Conservation (phyloP, 1,140 invertebrate species). For the Trinorchestia longiramus region DNA sequence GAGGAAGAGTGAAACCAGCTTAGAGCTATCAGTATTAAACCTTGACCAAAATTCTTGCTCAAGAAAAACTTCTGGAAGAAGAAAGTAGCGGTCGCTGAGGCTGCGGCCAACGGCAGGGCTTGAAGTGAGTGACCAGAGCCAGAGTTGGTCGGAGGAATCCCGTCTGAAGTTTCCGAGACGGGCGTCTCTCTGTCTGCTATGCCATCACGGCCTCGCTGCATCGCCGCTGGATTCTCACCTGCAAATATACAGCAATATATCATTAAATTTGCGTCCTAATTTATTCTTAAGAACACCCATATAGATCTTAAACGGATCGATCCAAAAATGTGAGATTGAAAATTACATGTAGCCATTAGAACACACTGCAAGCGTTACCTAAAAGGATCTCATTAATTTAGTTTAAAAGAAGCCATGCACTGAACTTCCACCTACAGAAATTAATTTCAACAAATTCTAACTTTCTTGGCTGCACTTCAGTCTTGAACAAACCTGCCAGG, state of each 20-base stretch:
- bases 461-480: neutral
- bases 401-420: too few species aligned
- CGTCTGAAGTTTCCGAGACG: neutral
- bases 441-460: too few species aligned
- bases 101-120: neutral
- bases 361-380: too few species aligned
- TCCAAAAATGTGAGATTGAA: too few species aligned
- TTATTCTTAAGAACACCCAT: too few species aligned
- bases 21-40: conserved; percentile 21
- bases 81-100: neutral
- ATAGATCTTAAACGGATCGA: too few species aligned
- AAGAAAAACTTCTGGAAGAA: conserved; percentile 14
- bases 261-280: too few species aligned
- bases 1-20: neutral
- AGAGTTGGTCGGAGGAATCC: neutral
- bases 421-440: too few species aligned
- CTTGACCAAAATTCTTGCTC: neutral
- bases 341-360: too few species aligned
- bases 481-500: conserved; percentile 32
- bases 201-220: conserved; percentile 36
- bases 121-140: neutral
- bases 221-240: conserved; percentile 39
- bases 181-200: conserved; percentile 18
- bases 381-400: too few species aligned
- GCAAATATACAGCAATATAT: neutral